Percentiles rank a stretch among this genome's conserved stretches.
Evolutionary conservation across 1,140 invertebrate genomes (phyloP).

Genomic region (Sycobia sp.): DNA sequence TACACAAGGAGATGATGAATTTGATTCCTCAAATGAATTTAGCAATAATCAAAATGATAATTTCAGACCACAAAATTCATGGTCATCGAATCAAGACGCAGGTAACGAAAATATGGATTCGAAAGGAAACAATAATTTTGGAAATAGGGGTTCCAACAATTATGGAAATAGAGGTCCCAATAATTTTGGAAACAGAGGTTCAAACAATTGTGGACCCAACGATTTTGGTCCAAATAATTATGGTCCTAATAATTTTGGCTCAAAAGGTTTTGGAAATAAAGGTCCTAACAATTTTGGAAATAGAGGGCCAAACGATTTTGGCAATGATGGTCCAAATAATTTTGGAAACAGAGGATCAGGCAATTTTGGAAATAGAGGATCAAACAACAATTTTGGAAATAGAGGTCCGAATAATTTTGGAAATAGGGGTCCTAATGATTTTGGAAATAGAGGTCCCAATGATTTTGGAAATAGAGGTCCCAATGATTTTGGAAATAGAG

Average conservation of each 20-base stretch:
- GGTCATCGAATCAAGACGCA: no score
- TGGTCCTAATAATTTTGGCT: constrained; percentile 11
- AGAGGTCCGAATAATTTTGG: constrained; percentile 13
- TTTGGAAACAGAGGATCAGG: constrained; percentile 16
- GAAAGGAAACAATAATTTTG: constrained; percentile 37
- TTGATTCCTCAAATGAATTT: constrained; percentile 1
- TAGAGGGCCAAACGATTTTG: constrained; percentile 6
- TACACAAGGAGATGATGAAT: background rate
- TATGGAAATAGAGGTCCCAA: constrained; percentile 30
- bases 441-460: background rate
- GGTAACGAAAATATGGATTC: constrained; percentile 7
- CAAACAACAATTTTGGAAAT: constrained; percentile 5
- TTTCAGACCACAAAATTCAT: no score
- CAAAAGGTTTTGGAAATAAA: background rate
- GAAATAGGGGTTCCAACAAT: constrained; percentile 14
- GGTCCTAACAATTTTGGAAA: constrained; percentile 2
- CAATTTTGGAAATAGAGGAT: constrained; percentile 7
- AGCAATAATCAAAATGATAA: background rate
- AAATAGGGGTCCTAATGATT: background rate
- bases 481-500: constrained; percentile 17
- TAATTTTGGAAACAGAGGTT: constrained; percentile 35
- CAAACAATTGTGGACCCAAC: constrained; percentile 8
- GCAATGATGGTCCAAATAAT: background rate
- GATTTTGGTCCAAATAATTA: constrained; percentile 9
- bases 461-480: constrained; percentile 13